Conservation (phyloP, 2,113 vertebrate species). For the Anoplopoma fimbria region DNA sequence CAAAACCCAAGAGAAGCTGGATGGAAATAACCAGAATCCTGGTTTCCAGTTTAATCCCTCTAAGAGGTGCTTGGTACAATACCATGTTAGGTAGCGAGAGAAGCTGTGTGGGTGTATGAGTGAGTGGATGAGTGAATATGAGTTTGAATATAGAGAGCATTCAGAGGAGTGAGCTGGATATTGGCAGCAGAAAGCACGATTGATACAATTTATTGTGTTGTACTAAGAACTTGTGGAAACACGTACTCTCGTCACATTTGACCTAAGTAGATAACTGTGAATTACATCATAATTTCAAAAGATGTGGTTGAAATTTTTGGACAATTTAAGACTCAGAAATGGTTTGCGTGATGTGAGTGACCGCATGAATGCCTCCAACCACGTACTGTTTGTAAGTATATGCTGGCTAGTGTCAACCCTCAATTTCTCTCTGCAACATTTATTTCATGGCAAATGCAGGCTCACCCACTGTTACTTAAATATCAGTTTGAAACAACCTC, state of each 20-base stretch:
- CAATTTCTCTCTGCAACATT: conserved; percentile 21
- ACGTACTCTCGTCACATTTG: conserved; percentile 13
- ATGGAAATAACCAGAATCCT: conserved; percentile 63
- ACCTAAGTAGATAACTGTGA: conserved; percentile 1
- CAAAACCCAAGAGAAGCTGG: conserved; percentile 2
- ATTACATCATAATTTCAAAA: neutral
- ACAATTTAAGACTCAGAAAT: neutral
- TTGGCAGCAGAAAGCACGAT: conserved; percentile 48
- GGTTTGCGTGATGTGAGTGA: neutral
- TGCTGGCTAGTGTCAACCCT: neutral
- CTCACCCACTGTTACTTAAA: conserved; percentile 3
- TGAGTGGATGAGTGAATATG: conserved; percentile 72
- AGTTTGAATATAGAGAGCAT: conserved; percentile 64
- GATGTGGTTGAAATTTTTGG: neutral
- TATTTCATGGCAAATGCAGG: neutral
- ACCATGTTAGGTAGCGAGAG: conserved; percentile 72
- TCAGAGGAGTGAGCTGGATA: conserved; percentile 64
- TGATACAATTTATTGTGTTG: conserved; percentile 52
- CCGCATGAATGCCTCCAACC: neutral
- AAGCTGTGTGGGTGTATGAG: conserved; percentile 75
- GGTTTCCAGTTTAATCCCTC: conserved; percentile 61
- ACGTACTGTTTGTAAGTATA: neutral
- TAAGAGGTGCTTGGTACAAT: conserved; percentile 56
- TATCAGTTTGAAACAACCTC: conserved; percentile 10
- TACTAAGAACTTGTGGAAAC: conserved; percentile 39